Evolutionary conservation across 1,140 invertebrate species (phyloP), one percentile per base, ranked within the genome.

Genomic region (Penaeus chinensis): DNA sequence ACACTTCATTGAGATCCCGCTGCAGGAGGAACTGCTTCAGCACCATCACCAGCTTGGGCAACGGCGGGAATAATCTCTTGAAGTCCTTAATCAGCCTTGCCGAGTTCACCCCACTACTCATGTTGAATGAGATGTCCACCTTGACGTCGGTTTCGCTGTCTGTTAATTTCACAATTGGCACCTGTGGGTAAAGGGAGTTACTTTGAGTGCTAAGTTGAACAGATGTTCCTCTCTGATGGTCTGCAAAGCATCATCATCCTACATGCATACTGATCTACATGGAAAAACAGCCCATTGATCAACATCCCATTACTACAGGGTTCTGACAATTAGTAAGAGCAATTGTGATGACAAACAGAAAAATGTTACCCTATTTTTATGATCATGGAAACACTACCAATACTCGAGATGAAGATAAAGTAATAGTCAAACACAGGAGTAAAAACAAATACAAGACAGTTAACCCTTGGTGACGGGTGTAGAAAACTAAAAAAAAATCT

Each of bases 111-210:
- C 97, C 97, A 93, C 97, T 98, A 91, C 95, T 96, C 96, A 98
- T 98, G 92, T 99, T 99, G 93, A 99, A 99, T 91, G 98, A 99
- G 91, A 99, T 99, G 93, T 99, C 98, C 90, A 99, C 97, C 92
- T 95, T 95, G 78, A 99, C 96, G 90, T 98, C 97, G 63, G 97
- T 98, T 92, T 96, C 95, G 89, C 95, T 95, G 93, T 99, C 98
- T n/a, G 96, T 98, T 91, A 99, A 94, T 94, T 99, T 99, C 60
- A 99, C 96, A 91, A 99, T 99, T 90, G 98, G 98, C 90, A 99
- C 95, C 94, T 95, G 90, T 8, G 91, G 81, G 13, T n/a, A 37
- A 61, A 76, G 32, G 27, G 27, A 10, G 66, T 69, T 69, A 69
- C 22, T 5, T 8, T 69, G 27, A 27, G 66, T 24, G 47, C 47